Conservation (phyloP, 2,888 invertebrate genomes). For the Dryococelus australis region DNA sequence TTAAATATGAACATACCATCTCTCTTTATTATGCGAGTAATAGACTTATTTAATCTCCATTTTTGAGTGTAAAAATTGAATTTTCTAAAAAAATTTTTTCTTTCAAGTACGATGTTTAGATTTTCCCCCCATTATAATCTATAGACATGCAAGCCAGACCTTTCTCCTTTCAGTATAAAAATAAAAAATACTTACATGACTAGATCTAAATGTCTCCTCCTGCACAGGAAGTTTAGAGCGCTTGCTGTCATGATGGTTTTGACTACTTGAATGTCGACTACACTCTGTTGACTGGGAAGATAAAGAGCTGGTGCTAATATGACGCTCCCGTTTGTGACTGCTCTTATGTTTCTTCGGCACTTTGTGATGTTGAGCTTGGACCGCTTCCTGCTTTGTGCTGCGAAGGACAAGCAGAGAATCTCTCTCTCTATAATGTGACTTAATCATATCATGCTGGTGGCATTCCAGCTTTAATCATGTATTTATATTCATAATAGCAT, state of each 20-base stretch:
- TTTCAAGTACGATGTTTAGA: no score
- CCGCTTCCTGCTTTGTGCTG: slow-evolving; percentile 1
- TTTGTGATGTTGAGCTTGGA: slow-evolving; percentile 23
- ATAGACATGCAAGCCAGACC: no score
- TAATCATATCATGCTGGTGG: background rate
- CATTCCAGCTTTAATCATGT: slow-evolving; percentile 46
- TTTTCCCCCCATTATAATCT: no score
- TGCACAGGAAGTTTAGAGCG: slow-evolving; percentile 29
- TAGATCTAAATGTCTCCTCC: slow-evolving; percentile 32
- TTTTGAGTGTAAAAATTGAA: no score
- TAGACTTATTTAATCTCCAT: no score
- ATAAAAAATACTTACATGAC: slow-evolving; percentile 37
- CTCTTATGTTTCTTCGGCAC: slow-evolving; percentile 40
- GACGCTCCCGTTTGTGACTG: slow-evolving; percentile 56
- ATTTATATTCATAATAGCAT: background rate
- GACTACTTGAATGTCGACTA: slow-evolving; percentile 52
- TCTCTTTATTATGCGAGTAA: no score
- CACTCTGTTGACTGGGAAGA: slow-evolving; percentile 57
- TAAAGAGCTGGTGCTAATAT: slow-evolving; percentile 55
- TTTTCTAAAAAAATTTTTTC: no score
- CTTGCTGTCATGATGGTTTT: slow-evolving; percentile 33
- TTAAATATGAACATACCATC: no score
- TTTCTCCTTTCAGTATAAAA: no score
- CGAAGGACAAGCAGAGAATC: background rate
- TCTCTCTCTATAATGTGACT: no score